phyloP scores from a whole-genome alignment of 2,113 vertebrate genomes.

The Oenanthe melanoleuca region DNA sequence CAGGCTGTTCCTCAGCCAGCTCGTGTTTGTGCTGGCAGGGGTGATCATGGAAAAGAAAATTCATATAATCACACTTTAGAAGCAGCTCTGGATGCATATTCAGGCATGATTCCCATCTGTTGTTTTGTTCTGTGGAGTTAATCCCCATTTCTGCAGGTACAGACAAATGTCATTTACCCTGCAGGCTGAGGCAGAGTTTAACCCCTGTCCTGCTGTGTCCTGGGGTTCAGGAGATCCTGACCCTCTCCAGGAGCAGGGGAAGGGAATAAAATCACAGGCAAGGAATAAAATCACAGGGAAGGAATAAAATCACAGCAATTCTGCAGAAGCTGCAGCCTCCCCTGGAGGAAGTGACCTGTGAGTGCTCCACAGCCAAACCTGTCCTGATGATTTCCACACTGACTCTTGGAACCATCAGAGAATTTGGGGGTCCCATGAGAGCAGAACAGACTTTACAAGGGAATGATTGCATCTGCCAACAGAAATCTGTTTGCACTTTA shows the following conservation, averaged over 20 bases:
- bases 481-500: constrained; percentile 45
- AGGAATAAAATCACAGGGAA: not conserved
- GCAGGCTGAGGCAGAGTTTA: not conserved
- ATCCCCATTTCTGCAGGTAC: not conserved
- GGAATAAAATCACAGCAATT: not conserved
- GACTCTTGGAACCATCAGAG: not conserved
- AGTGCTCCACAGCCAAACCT: not conserved
- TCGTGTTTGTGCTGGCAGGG: not conserved
- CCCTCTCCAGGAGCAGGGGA: not conserved
- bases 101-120: not conserved
- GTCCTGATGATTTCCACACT: rapidly evolving
- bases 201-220: not conserved
- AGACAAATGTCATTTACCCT: rapidly evolving
- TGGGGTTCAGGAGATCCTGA: rapidly evolving
- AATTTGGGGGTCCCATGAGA: not conserved
- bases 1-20: not conserved
- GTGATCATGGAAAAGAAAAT: not conserved
- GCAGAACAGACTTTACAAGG: not conserved
- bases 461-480: not conserved
- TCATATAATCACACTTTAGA: not conserved
- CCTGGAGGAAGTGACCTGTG: not conserved
- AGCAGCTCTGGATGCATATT: not conserved
- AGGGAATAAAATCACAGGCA: not conserved
- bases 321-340: not conserved
- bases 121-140: not conserved